A percentile compares a stretch with the other conserved stretches of the same genome.
These are phyloP conservation scores for Enteromius radiatus DNA, from an alignment of 2,797 vertebrate species.

Conservation along the genomic window DNA sequence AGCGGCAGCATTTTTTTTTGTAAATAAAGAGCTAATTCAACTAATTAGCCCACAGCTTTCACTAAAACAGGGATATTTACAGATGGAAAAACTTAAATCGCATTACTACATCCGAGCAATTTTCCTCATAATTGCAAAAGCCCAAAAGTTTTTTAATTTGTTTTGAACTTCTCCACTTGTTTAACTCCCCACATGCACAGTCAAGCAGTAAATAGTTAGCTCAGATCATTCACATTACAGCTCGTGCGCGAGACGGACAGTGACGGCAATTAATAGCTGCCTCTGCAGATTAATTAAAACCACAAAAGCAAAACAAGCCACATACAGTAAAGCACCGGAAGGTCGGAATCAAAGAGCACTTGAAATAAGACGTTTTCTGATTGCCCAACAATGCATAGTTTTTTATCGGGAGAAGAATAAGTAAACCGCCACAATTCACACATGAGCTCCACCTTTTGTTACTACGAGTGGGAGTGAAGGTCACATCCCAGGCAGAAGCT, in stretches of 20 bases:
- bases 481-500: conserved; percentile 73
- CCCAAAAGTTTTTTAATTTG: conserved; percentile 59
- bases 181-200: conserved; percentile 58
- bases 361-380: conserved; percentile 6
- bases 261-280: conserved; percentile 63
- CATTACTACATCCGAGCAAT: conserved; percentile 56
- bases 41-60: conserved; percentile 45
- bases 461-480: conserved; percentile 68
- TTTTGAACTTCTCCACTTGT: conserved; percentile 60
- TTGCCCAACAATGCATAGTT: conserved; percentile 22
- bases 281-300: conserved; percentile 61
- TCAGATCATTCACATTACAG: conserved; percentile 55
- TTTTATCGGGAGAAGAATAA: not conserved
- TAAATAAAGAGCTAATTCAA: conserved; percentile 34
- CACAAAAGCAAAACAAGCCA: conserved; percentile 52
- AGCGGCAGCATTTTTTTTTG: conserved; percentile 7
- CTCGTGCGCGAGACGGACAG: conserved; percentile 60
- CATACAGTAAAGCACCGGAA: conserved; percentile 36
- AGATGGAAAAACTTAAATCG: conserved; percentile 50
- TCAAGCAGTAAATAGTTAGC: conserved; percentile 62
- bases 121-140: conserved; percentile 53
- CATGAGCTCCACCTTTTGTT: conserved; percentile 45
- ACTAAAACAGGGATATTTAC: conserved; percentile 47
- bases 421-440: conserved; percentile 27
- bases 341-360: not conserved